Percentiles rank a stretch among this genome's conserved stretches.
These are phyloP conservation scores for Umimayanthus chanpuru DNA, from an alignment of 92 coral and sea anemone species.

Conservation along the genomic window DNA sequence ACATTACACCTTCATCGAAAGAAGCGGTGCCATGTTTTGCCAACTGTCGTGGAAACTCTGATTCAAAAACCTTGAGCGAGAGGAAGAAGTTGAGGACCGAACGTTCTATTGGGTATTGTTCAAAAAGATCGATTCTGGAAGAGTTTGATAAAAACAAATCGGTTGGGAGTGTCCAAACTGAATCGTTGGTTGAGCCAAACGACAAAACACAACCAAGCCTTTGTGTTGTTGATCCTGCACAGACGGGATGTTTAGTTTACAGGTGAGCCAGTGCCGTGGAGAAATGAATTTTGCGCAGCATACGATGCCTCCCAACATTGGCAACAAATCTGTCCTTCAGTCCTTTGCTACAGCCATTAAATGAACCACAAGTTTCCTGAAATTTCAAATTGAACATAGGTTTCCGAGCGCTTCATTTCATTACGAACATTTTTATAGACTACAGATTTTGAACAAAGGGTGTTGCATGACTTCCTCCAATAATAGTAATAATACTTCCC, in stretches of 20 bases:
- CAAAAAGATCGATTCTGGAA: not conserved
- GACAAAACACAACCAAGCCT: no score
- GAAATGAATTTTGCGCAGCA: constrained; percentile 9
- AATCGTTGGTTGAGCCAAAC: no score
- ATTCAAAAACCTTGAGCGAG: constrained; percentile 5
- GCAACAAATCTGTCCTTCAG: constrained; percentile 5
- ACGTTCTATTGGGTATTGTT: not conserved
- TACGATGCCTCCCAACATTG: constrained; percentile 18
- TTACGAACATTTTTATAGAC: no score
- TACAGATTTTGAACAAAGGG: no score
- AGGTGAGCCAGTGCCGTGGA: constrained; percentile 4
- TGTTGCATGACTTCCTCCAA: no score
- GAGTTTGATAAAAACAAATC: no score
- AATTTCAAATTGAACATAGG: no score
- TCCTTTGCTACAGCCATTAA: constrained; percentile 25
- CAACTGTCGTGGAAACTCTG: not conserved
- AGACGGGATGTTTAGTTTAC: constrained; percentile 4
- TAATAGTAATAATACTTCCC: no score
- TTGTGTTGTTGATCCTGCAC: no score
- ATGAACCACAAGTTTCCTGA: no score
- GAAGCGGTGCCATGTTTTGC: not conserved
- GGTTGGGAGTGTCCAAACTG: not conserved
- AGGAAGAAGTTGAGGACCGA: no score
- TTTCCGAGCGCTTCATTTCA: no score
- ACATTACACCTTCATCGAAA: not conserved